Evolutionary conservation across 2,888 invertebrate genomes (phyloP), one percentile per base, ranked within the genome.

Genomic region (Netelia fuscicornis): DNA sequence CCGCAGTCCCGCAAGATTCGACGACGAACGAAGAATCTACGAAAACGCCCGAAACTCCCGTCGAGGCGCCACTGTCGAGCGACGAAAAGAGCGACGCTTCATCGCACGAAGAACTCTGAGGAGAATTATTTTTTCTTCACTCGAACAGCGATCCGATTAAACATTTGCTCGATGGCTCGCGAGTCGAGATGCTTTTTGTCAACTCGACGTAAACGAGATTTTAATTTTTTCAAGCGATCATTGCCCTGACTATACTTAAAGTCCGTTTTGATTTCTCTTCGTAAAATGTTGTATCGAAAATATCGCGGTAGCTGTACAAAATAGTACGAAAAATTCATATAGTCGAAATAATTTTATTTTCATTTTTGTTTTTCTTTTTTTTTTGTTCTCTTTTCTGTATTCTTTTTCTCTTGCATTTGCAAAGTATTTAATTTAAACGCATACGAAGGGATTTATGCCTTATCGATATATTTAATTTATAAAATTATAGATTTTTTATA

Each of bases 41-140:
- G 62, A 84, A 87, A 13, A 81, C 90, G 83, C 70, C 90, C 11
- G 81, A 88, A 23, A 62, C 81, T n/a, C 88, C 91, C 60, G 88
- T 88, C 62, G 84, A 88, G 44, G 84, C 54, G 9, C 20, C 83
- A 48, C 74, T 37, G n/a, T 80, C 85, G 48, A 87, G 70, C 62
- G 82, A 86, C 10, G 85, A 89, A 23, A 48, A 62, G 42, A 65
- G 54, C 17, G 70, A 86, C 25, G 88, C 90, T 64, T 85, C 90
- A 30, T 72, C 81, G 13, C 92, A 92, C 85, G 81, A 89, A 86
- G 93, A 93, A 90, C 91, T 93, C 82, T 93, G 89, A 89, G 81
- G 81, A 77, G 37, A 44, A 54, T 42, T 56, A 17, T 10, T 74
- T 44, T 17, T n/a, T 70, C 58, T 71, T 70, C 58, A 25, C 25